Conservation (phyloP, 2,113 vertebrate species). For the Prolemur simus region DNA sequence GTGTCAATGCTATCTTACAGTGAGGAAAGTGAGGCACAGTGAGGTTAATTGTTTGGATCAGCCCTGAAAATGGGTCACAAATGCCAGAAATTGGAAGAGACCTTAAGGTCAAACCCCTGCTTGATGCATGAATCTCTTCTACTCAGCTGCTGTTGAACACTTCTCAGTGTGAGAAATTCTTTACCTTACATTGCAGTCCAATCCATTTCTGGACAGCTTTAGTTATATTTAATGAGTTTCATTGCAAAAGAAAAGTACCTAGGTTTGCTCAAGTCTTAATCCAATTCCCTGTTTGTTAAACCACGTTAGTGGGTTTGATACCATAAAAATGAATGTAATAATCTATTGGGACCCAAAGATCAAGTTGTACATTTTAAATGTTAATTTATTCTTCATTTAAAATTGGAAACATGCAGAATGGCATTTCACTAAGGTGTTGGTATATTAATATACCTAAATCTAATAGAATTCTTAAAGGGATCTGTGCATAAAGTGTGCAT, state of each 20-base stretch:
- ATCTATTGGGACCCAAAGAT: constrained; percentile 9
- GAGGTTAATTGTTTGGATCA: constrained; percentile 62
- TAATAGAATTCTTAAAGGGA: constrained; percentile 5
- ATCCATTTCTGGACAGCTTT: background rate
- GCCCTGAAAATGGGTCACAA: constrained; percentile 50
- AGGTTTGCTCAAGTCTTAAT: constrained; percentile 59
- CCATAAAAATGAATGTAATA: constrained; percentile 1
- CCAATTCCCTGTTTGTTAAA: constrained; percentile 37
- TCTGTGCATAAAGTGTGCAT: constrained; percentile 4
- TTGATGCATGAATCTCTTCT: background rate
- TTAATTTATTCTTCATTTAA: constrained; percentile 59
- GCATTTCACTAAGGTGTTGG: constrained; percentile 48
- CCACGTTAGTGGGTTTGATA: background rate
- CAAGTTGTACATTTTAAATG: constrained; percentile 56
- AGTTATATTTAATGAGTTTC: constrained; percentile 21
- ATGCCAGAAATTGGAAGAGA: constrained; percentile 34
- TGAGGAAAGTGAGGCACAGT: background rate
- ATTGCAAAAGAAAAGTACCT: constrained; percentile 41
- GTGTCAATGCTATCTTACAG: constrained; percentile 4
- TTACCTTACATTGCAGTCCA: background rate
- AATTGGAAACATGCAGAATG: constrained; percentile 51
- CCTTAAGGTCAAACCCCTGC: constrained; percentile 34
- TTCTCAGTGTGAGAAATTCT: background rate
- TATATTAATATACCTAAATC: constrained; percentile 43
- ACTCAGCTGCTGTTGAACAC: background rate